Percentiles rank a stretch among this genome's conserved stretches.
Conservation (phyloP, 2,113 vertebrate species). For the Pangasianodon gigas region DNA sequence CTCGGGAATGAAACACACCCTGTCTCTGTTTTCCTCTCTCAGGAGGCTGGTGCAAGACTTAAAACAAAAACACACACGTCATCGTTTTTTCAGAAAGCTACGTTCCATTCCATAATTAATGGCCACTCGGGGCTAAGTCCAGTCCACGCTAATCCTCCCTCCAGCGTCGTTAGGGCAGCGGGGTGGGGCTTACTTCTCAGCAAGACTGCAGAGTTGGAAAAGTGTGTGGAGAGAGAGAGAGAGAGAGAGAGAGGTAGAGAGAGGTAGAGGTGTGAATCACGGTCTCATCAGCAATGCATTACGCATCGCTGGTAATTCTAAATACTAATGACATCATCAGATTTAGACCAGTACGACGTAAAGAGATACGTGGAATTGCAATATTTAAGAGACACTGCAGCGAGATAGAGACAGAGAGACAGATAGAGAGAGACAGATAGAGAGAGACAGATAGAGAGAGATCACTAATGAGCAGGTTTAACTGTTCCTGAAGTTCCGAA, state of each 20-base stretch:
- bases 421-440: not conserved
- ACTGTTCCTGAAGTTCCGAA: not conserved
- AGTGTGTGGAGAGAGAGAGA: not conserved
- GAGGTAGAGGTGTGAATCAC: not conserved
- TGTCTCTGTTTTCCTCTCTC: slow-evolving; percentile 16
- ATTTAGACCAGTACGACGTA: not conserved
- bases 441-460: not conserved
- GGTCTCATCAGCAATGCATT: not conserved
- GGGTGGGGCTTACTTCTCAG: not conserved
- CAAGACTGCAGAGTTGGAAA: not conserved
- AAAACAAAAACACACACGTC: slow-evolving; percentile 47
- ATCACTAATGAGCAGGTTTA: not conserved
- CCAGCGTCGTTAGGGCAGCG: not conserved
- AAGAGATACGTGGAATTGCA: not conserved
- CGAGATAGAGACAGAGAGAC: not conserved
- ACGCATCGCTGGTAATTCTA: not conserved
- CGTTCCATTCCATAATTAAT: slow-evolving; percentile 62
- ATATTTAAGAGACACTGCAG: not conserved
- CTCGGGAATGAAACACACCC: slow-evolving; percentile 18
- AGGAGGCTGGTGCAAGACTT: slow-evolving; percentile 3
- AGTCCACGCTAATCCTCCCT: slow-evolving; percentile 2
- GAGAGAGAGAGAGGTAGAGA: not conserved
- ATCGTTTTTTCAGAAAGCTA: slow-evolving; percentile 55
- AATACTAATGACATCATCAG: not conserved
- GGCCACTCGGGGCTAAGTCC: slow-evolving; percentile 49